These are phyloP conservation scores for Pangasius larnaudii DNA, from an alignment of 2,797 vertebrate genomes.

Conservation along the genomic window DNA sequence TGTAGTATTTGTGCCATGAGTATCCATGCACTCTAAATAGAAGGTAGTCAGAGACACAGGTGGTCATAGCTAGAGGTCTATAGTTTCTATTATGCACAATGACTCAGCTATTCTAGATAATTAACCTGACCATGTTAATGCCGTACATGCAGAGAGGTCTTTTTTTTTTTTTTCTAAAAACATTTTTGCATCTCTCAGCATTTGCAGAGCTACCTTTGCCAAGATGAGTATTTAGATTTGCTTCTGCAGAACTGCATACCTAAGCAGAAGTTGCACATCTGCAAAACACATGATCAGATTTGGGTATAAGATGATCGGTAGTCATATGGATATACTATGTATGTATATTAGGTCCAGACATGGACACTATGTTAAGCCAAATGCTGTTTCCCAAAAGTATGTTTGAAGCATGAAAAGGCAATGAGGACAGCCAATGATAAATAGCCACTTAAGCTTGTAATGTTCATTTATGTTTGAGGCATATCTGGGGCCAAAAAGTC, in stretches of 20 bases:
- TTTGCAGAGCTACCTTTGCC: slow-evolving; percentile 22
- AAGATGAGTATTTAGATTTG: slow-evolving; percentile 26
- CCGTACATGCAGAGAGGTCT: background rate
- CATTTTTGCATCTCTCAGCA: slow-evolving; percentile 40
- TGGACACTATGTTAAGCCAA: background rate
- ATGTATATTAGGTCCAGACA: background rate
- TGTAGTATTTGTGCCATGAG: background rate
- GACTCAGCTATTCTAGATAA: background rate
- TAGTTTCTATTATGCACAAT: background rate
- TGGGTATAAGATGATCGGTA: background rate
- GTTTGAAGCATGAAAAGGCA: background rate
- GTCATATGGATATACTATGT: background rate
- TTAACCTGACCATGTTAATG: slow-evolving; percentile 25
- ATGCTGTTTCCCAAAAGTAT: background rate
- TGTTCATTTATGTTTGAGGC: background rate
- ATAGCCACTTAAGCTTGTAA: background rate
- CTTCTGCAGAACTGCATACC: slow-evolving; percentile 15
- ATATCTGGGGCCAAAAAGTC: background rate
- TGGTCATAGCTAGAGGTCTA: background rate
- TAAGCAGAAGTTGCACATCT: slow-evolving; percentile 37
- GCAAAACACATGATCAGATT: slow-evolving; percentile 13
- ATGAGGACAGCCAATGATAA: background rate
- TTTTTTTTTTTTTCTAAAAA: background rate
- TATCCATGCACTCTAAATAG: background rate
- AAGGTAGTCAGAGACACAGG: background rate